Base-by-base conservation (phyloP, 1,140 invertebrate genomes). In the Tetramorium simillimum region DNA sequence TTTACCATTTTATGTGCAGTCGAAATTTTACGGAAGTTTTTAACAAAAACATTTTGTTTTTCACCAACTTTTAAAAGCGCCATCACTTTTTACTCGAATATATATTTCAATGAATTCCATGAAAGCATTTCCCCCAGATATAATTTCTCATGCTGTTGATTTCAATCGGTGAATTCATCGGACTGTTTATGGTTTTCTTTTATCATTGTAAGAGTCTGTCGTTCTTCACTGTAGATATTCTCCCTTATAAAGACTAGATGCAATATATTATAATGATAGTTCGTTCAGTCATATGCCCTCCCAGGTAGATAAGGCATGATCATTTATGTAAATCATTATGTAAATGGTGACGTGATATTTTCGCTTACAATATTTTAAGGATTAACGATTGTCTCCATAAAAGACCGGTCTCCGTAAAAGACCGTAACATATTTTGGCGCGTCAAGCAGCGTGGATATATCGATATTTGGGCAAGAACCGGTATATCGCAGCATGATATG, bases 331-430 rank as follows among this genome's bases (percentile, higher is more conserved):
- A 60, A 58, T 46, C 12, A 24, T 14, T 63, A 77, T 28, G 18
- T 43, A 60, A 60, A 58, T 46, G 18, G 40, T 14, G 24, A 43
- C n/a, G 37, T 2, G 37, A 43, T n/a, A 75, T 53, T 58, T 58
- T 76, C 33, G 33, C 33, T 9, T 62, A 43, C 58, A 43, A 12
- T 46, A 63, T 62, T 62, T 77, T 46, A 43, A 63, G 58, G 37
- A 77, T 77, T 62, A 77, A 62, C 21, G 56, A 77, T 75, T 58
- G 21, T 75, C 37, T 75, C 12, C 72, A 58, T 56, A 75, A 75
- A 75, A 58, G 65, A 69, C n/a, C 40, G 65, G 40, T 49, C 40
- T 18, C 46, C 28, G 9, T 14, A 6, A 28, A 10, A 28, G 37
- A 28, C 16, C 37, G 51, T 77, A 77, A 75, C 10, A 58, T 58